These are phyloP conservation scores for Drosophila equinoxialis DNA, from an alignment of 1,140 invertebrate genomes.

Conservation along the genomic window DNA sequence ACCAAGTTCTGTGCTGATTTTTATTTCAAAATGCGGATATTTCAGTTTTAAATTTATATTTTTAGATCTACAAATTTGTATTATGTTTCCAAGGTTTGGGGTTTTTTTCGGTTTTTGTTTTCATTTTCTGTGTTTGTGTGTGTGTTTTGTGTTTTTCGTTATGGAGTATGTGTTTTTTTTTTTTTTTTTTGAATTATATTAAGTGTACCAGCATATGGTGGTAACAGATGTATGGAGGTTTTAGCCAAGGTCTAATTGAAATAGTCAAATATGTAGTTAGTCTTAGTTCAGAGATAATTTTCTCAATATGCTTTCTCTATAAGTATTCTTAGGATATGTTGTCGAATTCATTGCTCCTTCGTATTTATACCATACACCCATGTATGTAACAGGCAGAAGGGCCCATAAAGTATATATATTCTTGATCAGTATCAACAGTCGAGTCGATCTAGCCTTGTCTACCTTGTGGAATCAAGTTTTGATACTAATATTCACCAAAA, in stretches of 20 bases:
- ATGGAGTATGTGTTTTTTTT: slow-evolving; percentile 5
- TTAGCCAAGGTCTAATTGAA: not conserved
- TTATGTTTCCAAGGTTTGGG: not conserved
- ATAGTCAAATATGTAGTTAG: not conserved
- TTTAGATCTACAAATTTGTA: slow-evolving; percentile 15
- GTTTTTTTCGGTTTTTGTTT: not conserved
- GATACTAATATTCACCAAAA: too few relatives aligned
- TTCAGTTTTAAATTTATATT: slow-evolving; percentile 7
- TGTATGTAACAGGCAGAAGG: too few relatives aligned
- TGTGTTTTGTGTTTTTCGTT: not conserved
- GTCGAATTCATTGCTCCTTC: not conserved
- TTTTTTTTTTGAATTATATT: not conserved
- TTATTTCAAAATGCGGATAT: slow-evolving; percentile 7
- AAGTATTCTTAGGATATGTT: too few relatives aligned
- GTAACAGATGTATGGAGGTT: not conserved
- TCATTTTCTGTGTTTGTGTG: not conserved
- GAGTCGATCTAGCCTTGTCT: too few relatives aligned
- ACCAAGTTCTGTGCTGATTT: slow-evolving; percentile 24
- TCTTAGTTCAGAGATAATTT: not conserved
- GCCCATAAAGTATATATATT: too few relatives aligned
- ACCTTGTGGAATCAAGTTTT: too few relatives aligned
- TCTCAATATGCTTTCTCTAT: not conserved
- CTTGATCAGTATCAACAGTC: too few relatives aligned
- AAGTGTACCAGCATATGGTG: not conserved
- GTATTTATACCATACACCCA: too few relatives aligned